Base-by-base conservation (phyloP, 2,888 invertebrate genomes). In the Drosophila acutilabella region DNA sequence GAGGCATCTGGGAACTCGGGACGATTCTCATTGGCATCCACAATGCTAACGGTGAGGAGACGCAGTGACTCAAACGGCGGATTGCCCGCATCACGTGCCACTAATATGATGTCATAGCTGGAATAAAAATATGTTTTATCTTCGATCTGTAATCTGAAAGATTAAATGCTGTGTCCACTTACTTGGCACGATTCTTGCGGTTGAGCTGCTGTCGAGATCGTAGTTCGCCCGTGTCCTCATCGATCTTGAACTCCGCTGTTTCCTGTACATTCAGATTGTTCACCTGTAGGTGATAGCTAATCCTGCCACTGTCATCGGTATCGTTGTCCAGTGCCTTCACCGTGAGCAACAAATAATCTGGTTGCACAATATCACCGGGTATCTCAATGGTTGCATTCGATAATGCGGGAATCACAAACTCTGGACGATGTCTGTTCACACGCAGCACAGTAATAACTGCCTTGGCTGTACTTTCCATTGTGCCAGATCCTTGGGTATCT, bases 291-390 rank as follows among this genome's bases (percentile, higher is more conserved):
- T 96, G 96, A 92, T 98, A 98, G 1, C 96, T 96, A 0, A 98
- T 94, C 57, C 95, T 93, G 0, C 98, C 98, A 91, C 97, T 97
- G 76, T 96, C 96, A 1, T 97, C 97, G 0, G 94, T 93, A 90
- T 98, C 98, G 76, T 95, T 94, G 89, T 98, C 98, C 0, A 94
- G 94, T 0, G 98, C 98, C 89, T 95, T 95, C 0, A 98, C 96
- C 1, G 96, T 96, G 89, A 97, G 95, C 69, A 98, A 95, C 4
- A 97, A 92, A 90, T 95, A 96, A 86, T 96, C 95, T 1, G 95
- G 94, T 77, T 95, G 94, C 0, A 96, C 96, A 54, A 95, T 95
- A 81, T 96, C 96, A 93, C 97, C 97, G 0, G 97, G 95, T 78
- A 98, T 95, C 91, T 96, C 95, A 14, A 98, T 94, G 33, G 96